Evolutionary conservation across 2,797 vertebrate species (phyloP).

Genomic region (Loris lydekkerianus): DNA sequence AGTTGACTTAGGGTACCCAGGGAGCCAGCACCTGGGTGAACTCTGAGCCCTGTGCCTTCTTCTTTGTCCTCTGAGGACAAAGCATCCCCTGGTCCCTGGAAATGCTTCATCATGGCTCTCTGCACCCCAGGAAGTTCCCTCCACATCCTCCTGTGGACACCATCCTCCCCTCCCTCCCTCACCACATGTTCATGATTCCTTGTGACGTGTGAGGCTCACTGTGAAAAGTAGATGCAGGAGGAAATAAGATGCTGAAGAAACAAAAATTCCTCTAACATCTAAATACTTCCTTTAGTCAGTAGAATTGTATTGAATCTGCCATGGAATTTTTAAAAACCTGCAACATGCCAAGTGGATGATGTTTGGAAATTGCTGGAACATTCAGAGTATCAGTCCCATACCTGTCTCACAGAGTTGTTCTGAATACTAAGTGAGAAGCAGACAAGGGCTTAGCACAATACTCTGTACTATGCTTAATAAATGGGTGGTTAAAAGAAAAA

Average conservation of each 20-base stretch:
- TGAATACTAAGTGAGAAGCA: background rate
- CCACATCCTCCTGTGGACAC: background rate
- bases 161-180: background rate
- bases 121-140: background rate
- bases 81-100: background rate
- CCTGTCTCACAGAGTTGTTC: background rate
- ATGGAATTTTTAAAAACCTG: background rate
- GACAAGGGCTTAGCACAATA: background rate
- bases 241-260: background rate
- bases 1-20: background rate
- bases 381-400: background rate
- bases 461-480: background rate
- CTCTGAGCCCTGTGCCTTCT: background rate
- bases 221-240: background rate
- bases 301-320: background rate
- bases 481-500: background rate
- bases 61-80: background rate
- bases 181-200: background rate
- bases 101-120: background rate
- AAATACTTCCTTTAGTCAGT: background rate
- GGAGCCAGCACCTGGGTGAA: background rate
- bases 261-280: background rate
- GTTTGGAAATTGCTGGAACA: background rate
- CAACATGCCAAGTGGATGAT: background rate
- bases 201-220: background rate